A percentile compares a stretch with the other conserved stretches of the same genome.
Conservation (phyloP, 2,113 vertebrate species). For the Felis catus region DNA sequence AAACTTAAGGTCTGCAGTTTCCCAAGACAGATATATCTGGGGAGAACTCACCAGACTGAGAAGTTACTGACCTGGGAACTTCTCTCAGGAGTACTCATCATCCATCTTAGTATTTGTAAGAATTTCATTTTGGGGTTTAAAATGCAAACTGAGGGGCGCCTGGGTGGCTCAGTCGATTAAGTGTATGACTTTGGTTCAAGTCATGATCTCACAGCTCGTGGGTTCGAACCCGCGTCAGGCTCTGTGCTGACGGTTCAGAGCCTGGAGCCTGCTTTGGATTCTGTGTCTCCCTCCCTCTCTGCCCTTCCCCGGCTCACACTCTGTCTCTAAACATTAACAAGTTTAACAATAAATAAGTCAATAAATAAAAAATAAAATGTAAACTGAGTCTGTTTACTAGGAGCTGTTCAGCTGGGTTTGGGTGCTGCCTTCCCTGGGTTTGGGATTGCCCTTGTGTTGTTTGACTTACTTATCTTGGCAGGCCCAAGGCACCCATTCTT, state of each 20-base stretch:
- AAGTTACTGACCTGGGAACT: constrained; percentile 13
- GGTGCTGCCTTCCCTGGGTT: background rate
- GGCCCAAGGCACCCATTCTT: background rate
- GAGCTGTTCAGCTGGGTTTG: background rate
- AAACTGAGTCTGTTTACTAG: background rate
- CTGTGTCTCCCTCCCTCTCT: background rate
- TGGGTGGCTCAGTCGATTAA: background rate
- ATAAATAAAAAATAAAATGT: background rate
- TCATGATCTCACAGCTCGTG: background rate
- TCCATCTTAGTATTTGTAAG: background rate
- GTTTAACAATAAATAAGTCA: background rate
- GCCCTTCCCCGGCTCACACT: background rate
- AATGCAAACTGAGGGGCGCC: background rate
- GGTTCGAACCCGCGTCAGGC: background rate
- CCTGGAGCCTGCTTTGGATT: background rate
- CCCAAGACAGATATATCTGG: constrained; percentile 12
- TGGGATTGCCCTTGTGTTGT: background rate
- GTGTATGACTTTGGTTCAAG: background rate
- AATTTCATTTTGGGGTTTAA: constrained; percentile 25
- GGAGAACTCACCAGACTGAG: background rate
- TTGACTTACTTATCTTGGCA: background rate
- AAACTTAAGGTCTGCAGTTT: constrained; percentile 41
- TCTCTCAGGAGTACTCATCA: background rate
- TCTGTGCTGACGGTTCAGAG: background rate
- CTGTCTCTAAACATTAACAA: background rate